phyloP scores from a whole-genome alignment of 92 coral and sea anemone genomes.

The Epizoanthus fatuus region DNA sequence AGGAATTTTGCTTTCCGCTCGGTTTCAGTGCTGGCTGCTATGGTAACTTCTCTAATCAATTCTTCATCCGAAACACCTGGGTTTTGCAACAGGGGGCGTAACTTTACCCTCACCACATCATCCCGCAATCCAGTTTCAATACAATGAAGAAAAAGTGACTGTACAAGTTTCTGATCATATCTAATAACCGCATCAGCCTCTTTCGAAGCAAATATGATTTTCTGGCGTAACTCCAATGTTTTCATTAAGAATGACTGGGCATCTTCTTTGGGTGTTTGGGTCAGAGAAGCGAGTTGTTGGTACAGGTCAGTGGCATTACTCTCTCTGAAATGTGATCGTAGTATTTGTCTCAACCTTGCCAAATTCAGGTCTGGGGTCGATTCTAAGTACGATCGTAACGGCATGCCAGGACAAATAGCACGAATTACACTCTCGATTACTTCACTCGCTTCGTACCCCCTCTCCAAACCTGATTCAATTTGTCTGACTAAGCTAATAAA shows the following conservation, averaged over 20 bases:
- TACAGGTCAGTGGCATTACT: slow-evolving; percentile 62
- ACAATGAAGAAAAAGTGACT: slow-evolving; percentile 52
- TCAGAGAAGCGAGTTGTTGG: slow-evolving; percentile 51
- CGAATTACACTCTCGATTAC: slow-evolving; percentile 50
- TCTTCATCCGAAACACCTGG: slow-evolving; percentile 25
- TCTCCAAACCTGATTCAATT: slow-evolving; percentile 52
- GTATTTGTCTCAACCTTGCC: slow-evolving; percentile 56
- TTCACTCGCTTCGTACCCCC: slow-evolving; percentile 50
- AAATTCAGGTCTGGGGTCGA: slow-evolving; percentile 46
- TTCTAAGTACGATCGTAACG: slow-evolving; percentile 58
- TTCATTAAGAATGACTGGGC: slow-evolving; percentile 37
- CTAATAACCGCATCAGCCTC: slow-evolving; percentile 51
- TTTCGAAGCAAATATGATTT: slow-evolving; percentile 57
- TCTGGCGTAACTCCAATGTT: slow-evolving; percentile 45
- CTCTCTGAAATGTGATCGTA: slow-evolving; percentile 62
- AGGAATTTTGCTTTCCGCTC: slow-evolving; percentile 31
- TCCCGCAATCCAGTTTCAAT: slow-evolving; percentile 62
- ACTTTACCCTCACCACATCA: slow-evolving; percentile 40
- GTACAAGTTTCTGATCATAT: slow-evolving; percentile 49
- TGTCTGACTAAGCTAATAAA: slow-evolving; percentile 62
- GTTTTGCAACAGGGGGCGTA: slow-evolving; percentile 40
- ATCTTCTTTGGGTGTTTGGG: slow-evolving; percentile 53
- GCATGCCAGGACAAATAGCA: slow-evolving; percentile 64
- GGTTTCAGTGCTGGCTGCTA: slow-evolving; percentile 19
- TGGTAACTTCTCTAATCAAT: slow-evolving; percentile 30